Evolutionary conservation across 2,888 invertebrate species (phyloP), one percentile per base, ranked within the genome.

Genomic region (Aleiodes testaceus): DNA sequence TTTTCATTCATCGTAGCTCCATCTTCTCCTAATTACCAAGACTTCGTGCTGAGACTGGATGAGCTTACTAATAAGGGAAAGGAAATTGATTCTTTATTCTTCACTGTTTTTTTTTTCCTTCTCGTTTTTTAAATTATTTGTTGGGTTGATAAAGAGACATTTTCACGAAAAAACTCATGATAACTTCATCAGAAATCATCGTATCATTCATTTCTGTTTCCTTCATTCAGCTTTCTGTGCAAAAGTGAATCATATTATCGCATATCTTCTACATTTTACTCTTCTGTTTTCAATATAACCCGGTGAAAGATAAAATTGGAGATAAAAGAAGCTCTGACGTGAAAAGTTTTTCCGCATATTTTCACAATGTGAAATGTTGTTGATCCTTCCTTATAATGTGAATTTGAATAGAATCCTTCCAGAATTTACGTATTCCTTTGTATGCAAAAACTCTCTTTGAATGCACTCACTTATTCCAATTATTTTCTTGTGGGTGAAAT

Each of bases 21-120:
- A 74, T 78, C 77, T 73, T 72, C 72, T 59, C 69, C 76, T 77
- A 78, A 78, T 78, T 78, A 75, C 66, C 75, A 50, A 52, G 70
- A 52, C 72, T 66, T 63, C 67, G 61, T 61, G 63, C 52, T 61
- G 66, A 36, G 67, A 73, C 70, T 73, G 72, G 50, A 49, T 66
- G 61, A 66, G 66, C 68, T 64, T 70, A 67, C 72, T 76, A 76
- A 76, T 72, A 72, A 76, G 74, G 61, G 63, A 64, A 18, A 69
- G 73, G 72, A 77, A 77, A 77, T 77, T 74, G 76, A 76, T 77
- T 77, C 59, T 59, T 42, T 18, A 59, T 59, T 36, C 59, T n/a
- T 42, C 59, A 3, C 12, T 53, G 4, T 12, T n/a, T 3, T 5
- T 42, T 59, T 59, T 18, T 18, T 3, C 14, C 18, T 18, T 14